These are phyloP conservation scores for Bibio marci DNA, from an alignment of 2,888 invertebrate genomes.

Conservation along the genomic window DNA sequence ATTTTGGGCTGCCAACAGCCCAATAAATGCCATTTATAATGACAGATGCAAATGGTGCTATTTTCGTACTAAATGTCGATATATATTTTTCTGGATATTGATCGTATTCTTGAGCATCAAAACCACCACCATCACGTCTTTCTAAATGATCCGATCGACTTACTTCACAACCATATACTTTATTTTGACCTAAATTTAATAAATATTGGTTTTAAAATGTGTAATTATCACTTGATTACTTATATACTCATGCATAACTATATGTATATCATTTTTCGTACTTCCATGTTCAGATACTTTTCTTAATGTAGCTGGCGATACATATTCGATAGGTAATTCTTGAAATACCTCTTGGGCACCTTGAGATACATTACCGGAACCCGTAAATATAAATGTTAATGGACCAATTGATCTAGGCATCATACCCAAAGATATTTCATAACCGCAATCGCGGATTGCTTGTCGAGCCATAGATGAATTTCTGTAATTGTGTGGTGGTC, in stretches of 20 bases:
- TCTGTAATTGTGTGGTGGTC: conserved; percentile 96
- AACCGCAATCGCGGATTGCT: conserved; percentile 95
- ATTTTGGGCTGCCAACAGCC: conserved; percentile 91
- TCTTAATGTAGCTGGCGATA: conserved; percentile 82
- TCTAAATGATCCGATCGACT: conserved; percentile 86
- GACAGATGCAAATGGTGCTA: conserved; percentile 94
- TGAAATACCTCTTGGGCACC: conserved; percentile 87
- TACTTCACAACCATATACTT: conserved; percentile 92
- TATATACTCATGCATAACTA: background rate
- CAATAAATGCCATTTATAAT: conserved; percentile 98
- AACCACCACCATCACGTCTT: conserved; percentile 81
- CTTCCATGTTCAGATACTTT: conserved; percentile 96
- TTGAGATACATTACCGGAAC: conserved; percentile 94
- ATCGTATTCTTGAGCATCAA: conserved; percentile 76
- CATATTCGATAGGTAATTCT: conserved; percentile 94
- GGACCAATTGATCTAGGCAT: conserved; percentile 98
- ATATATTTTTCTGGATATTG: conserved; percentile 85
- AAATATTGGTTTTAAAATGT: background rate
- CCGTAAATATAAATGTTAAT: conserved; percentile 93
- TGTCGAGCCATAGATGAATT: conserved; percentile 96
- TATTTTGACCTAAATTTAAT: conserved; percentile 57
- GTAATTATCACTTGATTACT: too few relatives aligned
- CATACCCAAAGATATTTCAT: conserved; percentile 87
- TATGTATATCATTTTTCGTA: conserved; percentile 29
- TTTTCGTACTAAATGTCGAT: conserved; percentile 90